Base-by-base conservation (phyloP, 2,888 invertebrate genomes). In the Pseudococcus jackbeardsleyi region DNA sequence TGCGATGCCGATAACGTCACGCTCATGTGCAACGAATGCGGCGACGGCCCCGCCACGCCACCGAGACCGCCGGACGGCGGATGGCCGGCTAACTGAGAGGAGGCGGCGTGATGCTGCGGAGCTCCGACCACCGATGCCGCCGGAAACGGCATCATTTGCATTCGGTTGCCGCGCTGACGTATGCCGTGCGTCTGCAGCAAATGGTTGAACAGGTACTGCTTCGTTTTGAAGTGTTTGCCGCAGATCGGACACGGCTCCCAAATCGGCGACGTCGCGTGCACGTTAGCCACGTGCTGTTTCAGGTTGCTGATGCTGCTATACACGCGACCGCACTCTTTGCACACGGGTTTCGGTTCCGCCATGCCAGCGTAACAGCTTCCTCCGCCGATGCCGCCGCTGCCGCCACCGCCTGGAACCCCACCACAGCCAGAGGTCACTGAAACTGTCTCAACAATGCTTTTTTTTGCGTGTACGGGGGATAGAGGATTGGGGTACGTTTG, bases 201-300 rank as follows among this genome's bases (percentile, higher is more conserved):
- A 92, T 95, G 95, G 92, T 95, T 95, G 93, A 95, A 94, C 91
- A 95, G 93, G 92, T 95, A 95, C 92, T 95, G 95, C 92, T 94
- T 94, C 91, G 95, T 95, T 93, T 95, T 95, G 93, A 95, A 94
- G 91, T 94, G 94, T 92, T 95, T 95, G 91, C 94, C 95, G 93
- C 95, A 95, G 91, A 94, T 94, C 91, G 94, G 93, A 92, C 95
- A 95, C 91, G 94, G 94, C 91, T 94, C 94, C 94, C 95, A 95
- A 91, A 94, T 93, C 91, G 94, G 94, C 91, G 94, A 93, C 91
- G 94, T 93, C 90, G 94, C 94, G 93, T 95, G 95, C 92, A 95
- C 95, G 92, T 95, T 95, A 92, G 94, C 94, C 92, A 95, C 94
- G 92, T 95, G 95, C 93, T 95, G 95, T 92, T 94, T 94, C 91